These are phyloP conservation scores for Auanema freiburgensis DNA, from an alignment of 2,888 invertebrate genomes.

Conservation along the genomic window DNA sequence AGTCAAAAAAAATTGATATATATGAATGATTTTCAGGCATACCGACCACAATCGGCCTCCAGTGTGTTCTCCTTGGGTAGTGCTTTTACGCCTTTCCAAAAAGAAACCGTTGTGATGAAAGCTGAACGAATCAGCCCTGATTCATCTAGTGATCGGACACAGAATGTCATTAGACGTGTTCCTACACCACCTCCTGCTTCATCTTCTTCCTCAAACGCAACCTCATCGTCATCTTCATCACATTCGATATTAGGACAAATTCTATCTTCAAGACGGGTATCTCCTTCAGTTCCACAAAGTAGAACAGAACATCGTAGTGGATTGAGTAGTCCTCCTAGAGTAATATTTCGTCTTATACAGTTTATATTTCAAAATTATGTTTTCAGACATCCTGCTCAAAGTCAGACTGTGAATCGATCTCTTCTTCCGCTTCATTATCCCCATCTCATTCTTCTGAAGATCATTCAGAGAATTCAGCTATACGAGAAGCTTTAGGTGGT, in stretches of 20 bases:
- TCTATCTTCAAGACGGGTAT: conserved; percentile 41
- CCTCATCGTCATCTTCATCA: conserved; percentile 10
- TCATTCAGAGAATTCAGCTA: conserved; percentile 20
- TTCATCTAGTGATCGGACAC: conserved; percentile 31
- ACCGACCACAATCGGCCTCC: conserved; percentile 2
- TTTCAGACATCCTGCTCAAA: conserved; percentile 28
- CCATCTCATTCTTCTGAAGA: conserved; percentile 46
- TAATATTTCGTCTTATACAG: conserved; percentile 10
- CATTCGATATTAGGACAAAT: conserved; percentile 34
- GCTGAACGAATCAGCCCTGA: conserved; percentile 41
- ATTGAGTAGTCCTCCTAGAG: conserved; percentile 42
- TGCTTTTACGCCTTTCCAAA: conserved; percentile 29
- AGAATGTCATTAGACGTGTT: conserved; percentile 17
- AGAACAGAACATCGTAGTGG: conserved; percentile 57
- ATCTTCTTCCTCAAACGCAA: conserved; percentile 1
- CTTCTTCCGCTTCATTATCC: conserved; percentile 44
- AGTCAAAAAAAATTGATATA: background rate
- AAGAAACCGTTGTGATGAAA: conserved; percentile 34
- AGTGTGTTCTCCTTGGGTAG: conserved; percentile 32
- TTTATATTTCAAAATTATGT: no score
- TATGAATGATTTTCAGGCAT: no score
- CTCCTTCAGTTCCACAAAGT: conserved; percentile 59
- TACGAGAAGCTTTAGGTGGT: background rate
- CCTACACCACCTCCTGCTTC: conserved; percentile 19
- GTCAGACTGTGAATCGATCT: conserved; percentile 43